phyloP scores from a whole-genome alignment of 2,888 invertebrate genomes.

The Oscheius sp. region DNA sequence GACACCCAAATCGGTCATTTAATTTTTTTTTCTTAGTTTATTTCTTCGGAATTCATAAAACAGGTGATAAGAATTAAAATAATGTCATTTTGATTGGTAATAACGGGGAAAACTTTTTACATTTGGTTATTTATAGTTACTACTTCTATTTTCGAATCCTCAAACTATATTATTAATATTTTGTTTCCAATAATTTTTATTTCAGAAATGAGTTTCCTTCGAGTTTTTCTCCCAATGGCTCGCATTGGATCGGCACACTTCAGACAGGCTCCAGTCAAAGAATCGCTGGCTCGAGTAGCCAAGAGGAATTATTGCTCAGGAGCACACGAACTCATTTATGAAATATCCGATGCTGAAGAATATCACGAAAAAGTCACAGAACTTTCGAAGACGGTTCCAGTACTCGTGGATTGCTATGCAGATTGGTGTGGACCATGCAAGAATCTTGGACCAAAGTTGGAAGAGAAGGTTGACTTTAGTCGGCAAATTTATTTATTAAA shows the following conservation, averaged over 20 bases:
- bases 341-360: constrained; percentile 50
- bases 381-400: constrained; percentile 51
- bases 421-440: constrained; percentile 71
- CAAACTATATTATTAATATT: no score
- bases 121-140: no score
- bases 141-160: not conserved
- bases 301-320: not conserved
- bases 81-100: no score
- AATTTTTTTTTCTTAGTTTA: no score
- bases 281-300: not conserved
- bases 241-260: not conserved
- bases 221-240: constrained; percentile 4
- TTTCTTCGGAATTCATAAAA: no score
- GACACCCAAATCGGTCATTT: not conserved
- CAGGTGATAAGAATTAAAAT: no score
- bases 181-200: not conserved
- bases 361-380: constrained; percentile 49
- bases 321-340: constrained; percentile 38
- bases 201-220: constrained; percentile 17
- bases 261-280: not conserved
- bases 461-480: constrained; percentile 50
- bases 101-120: no score
- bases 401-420: constrained; percentile 70
- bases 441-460: constrained; percentile 64
- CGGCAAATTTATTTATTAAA: not conserved